A percentile compares a stretch with the other conserved stretches of the same genome.
phyloP scores from a whole-genome alignment of 1,140 invertebrate genomes.

The Octopus sinensis region DNA sequence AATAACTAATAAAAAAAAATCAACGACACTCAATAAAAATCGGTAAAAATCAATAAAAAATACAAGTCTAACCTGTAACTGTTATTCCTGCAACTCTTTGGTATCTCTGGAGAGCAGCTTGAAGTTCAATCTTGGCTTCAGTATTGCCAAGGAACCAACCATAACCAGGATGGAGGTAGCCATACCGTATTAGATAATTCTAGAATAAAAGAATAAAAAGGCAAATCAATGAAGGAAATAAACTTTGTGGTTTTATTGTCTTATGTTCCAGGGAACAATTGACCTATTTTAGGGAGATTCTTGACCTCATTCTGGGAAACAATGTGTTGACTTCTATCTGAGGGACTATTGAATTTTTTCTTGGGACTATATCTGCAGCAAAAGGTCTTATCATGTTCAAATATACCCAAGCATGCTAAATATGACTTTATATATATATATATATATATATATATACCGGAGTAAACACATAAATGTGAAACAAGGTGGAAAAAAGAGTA shows the following conservation, averaged over 20 bases:
- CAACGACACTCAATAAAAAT: neutral
- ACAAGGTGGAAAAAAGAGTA: no score
- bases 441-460: no score
- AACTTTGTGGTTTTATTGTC: neutral
- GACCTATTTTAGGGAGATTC: no score
- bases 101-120: neutral
- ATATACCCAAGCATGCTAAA: no score
- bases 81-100: neutral
- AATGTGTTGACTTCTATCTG: no score
- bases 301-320: no score
- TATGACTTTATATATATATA: no score
- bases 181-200: constrained; percentile 15
- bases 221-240: constrained; percentile 15
- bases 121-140: neutral
- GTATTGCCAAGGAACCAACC: neutral
- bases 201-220: constrained; percentile 17
- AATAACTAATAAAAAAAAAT: neutral
- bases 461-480: no score
- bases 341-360: no score
- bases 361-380: no score
- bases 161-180: neutral
- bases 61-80: neutral
- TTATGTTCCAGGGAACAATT: no score
- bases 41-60: neutral
- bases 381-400: no score